Evolutionary conservation across 2,888 invertebrate genomes (phyloP).

Genomic region (Leptopilina drosophilae): DNA sequence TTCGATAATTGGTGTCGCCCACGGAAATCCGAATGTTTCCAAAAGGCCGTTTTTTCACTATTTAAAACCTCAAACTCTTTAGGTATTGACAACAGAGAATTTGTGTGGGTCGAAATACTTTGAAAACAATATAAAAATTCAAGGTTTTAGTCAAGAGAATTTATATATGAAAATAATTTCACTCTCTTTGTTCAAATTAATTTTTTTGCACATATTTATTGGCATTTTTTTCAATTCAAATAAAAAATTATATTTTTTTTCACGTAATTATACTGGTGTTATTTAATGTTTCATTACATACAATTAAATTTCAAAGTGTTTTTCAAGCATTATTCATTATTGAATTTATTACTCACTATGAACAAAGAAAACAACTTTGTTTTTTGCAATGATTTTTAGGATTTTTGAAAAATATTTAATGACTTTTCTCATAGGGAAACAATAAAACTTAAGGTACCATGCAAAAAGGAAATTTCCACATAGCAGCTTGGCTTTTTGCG

Average conservation of each 20-base stretch:
- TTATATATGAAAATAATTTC: no score
- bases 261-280: no score
- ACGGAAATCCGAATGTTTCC: neutral
- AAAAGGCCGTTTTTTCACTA: slow-evolving; percentile 11
- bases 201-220: no score
- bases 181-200: no score
- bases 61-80: neutral
- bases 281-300: no score
- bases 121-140: slow-evolving; percentile 21
- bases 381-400: no score
- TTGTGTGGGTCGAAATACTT: slow-evolving; percentile 14
- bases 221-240: no score
- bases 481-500: slow-evolving; percentile 3
- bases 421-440: neutral
- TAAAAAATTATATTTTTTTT: no score
- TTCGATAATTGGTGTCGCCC: slow-evolving; percentile 20
- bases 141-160: neutral
- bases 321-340: no score
- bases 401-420: neutral
- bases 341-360: no score
- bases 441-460: neutral
- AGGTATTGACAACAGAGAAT: slow-evolving; percentile 42
- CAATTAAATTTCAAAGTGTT: no score
- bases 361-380: no score
- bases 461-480: neutral